These are phyloP conservation scores for Drosophila seguyi DNA, from an alignment of 1,140 invertebrate species.

Conservation along the genomic window DNA sequence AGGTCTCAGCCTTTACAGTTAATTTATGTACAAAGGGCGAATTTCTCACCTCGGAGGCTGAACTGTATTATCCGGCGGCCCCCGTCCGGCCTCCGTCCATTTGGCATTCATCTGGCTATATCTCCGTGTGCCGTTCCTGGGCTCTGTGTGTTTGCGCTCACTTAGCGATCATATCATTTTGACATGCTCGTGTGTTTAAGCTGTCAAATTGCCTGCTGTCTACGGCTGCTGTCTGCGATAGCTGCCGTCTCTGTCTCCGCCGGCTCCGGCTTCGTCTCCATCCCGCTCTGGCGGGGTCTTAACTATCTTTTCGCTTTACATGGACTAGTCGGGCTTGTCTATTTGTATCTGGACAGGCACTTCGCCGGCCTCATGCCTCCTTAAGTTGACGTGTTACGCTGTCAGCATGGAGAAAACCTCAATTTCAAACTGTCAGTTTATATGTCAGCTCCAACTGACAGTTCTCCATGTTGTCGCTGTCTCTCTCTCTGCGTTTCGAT, in stretches of 20 bases:
- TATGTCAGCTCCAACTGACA: constrained; percentile 82
- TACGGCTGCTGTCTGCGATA: constrained; percentile 63
- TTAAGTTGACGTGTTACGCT: constrained; percentile 84
- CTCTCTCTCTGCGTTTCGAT: constrained; percentile 45
- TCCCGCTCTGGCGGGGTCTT: constrained; percentile 39
- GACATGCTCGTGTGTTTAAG: constrained; percentile 83
- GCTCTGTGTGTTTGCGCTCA: constrained; percentile 69
- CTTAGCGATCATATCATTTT: constrained; percentile 84
- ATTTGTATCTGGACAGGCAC: constrained; percentile 83
- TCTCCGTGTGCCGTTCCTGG: constrained; percentile 40
- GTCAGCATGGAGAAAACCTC: constrained; percentile 83
- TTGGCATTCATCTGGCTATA: constrained; percentile 34
- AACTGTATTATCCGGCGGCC: constrained; percentile 6
- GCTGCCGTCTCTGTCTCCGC: constrained; percentile 21
- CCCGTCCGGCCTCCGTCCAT: constrained; percentile 2
- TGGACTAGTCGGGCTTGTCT: constrained; percentile 59
- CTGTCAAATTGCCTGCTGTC: constrained; percentile 83
- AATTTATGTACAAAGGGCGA: too few relatives aligned
- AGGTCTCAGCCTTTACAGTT: background rate
- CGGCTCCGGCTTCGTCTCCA: background rate
- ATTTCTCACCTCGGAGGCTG: constrained; percentile 3
- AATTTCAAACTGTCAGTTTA: constrained; percentile 84
- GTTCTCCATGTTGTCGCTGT: constrained; percentile 72
- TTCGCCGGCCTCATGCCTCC: constrained; percentile 78
- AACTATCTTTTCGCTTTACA: constrained; percentile 66